Base-by-base conservation (phyloP, 2,888 invertebrate species). In the Hirtodrosophila alboralis region DNA sequence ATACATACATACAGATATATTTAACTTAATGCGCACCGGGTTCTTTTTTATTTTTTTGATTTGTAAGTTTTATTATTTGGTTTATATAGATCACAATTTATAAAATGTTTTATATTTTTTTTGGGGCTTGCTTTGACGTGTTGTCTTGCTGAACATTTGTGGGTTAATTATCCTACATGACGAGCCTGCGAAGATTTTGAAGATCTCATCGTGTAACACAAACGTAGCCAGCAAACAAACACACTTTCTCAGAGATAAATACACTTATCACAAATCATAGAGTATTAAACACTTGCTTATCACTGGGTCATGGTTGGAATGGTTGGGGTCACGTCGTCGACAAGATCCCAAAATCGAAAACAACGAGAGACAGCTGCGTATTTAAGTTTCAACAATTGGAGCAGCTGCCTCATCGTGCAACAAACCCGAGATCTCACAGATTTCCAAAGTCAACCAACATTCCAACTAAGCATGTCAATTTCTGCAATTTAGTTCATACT, bases 261-360 rank as follows among this genome's bases (percentile, higher is more conserved):
- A n/a, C 23, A 40, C 40, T 6, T 16, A 41, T 48, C 54, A 72
- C 73, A 56, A 44, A 54, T n/a, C n/a, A n/a, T n/a, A n/a, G n/a
- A 33, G 27, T 47, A 48, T 44, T 49, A n/a, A n/a, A 7, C 31
- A 41, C 56, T 60, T 26, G 30, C 52, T 56, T 60, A 65, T 67
- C 52, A 57, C 54, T 38, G 31, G 57, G 56, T 61, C 53, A 60
- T 38, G 45, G 57, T 28, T 43, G 31, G 10, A 18, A 23, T 27
- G n/a, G 58, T 48, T 52, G 56, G 64, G 62, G 51, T 68, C 41
- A 56, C 28, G 89, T 60, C 80, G 90, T 86, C 77, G 79, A 68
- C 78, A 89, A 90, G 90, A 90, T 88, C 89, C 88, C 90, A 88
- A 89, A 90, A 90, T 90, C 90, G 88, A 89, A 88, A 89, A 89